Percentiles rank a stretch among this genome's conserved stretches.
Conservation (phyloP, 2,888 invertebrate species). For the Ernsta delagoae region DNA sequence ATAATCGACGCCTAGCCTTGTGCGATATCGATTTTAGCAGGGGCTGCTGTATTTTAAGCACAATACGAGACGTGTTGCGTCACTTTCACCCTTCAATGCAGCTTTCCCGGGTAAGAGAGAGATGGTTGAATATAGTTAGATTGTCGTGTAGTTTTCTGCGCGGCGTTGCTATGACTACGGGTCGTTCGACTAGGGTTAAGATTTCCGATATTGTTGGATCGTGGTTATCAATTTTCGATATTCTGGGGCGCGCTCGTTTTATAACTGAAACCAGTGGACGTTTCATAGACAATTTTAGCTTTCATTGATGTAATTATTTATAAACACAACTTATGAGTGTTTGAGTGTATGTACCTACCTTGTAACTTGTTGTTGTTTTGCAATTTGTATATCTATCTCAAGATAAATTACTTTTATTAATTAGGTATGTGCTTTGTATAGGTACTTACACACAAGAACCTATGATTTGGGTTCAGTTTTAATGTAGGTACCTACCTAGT, state of each 20-base stretch:
- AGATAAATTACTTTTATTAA: too few relatives aligned
- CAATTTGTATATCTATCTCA: too few relatives aligned
- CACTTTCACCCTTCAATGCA: conserved; percentile 49
- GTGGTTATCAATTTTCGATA: conserved; percentile 70
- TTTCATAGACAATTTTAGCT: not conserved
- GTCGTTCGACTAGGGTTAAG: conserved; percentile 65
- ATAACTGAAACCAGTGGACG: not conserved
- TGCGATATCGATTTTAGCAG: conserved; percentile 84
- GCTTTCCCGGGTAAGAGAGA: conserved; percentile 48
- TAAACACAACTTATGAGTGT: too few relatives aligned
- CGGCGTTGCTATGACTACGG: conserved; percentile 73
- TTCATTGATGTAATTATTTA: not conserved
- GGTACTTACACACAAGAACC: too few relatives aligned
- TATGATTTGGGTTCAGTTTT: too few relatives aligned
- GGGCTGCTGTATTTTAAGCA: conserved; percentile 62
- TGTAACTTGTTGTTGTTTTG: too few relatives aligned
- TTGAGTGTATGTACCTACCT: too few relatives aligned
- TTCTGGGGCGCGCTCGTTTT: conserved; percentile 64
- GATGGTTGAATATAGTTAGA: conserved; percentile 44
- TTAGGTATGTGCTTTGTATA: too few relatives aligned
- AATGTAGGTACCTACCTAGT: too few relatives aligned
- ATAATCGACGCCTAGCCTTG: conserved; percentile 85
- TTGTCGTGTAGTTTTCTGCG: conserved; percentile 46
- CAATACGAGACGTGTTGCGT: conserved; percentile 47
- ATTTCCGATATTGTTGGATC: conserved; percentile 73